Base-by-base conservation (phyloP, 2,797 vertebrate species). In the Threskiornis aethiopicus region DNA sequence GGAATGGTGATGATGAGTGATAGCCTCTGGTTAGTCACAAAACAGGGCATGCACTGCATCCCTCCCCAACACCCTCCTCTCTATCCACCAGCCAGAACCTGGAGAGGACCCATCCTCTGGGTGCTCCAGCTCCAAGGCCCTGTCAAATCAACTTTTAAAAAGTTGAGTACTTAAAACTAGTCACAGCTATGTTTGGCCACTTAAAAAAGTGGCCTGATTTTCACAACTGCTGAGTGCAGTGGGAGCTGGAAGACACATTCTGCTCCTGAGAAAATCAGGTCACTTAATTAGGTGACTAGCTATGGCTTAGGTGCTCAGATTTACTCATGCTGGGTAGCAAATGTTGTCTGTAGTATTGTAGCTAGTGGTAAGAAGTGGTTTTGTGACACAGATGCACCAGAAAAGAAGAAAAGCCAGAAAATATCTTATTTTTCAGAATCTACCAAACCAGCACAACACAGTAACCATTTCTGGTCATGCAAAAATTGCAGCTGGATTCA, bases 231-330 rank as follows among this genome's bases (percentile, higher is more conserved):
- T 95, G 93, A 93, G 89, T 85, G 96, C 78, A 85, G 91, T 55
- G 95, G 87, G 93, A 96, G 83, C 96, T 81, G 72, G 79, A 67
- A 89, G 72, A 47, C 35, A 9, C 7, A 31, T 39, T 73, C 62
- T 61, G 55, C 75, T 84, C 84, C 52, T 39, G 55, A 90, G 77
- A 66, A 96, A 97, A 96, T 14, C 90, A 84, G 96, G 96, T 95
- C 94, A 88, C 47, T 82, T 93, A 97, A 96, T 86, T 67, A 94
- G 90, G 92, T 91, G 89, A 93, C 64, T 44, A 39, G 65, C 41
- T 57, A 49, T 41, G 70, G 76, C 82, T 89, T 16, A 89, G 92
- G 81, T 76, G 78, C 67, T 93, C 71, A 49, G 26, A 42, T 77
- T 42, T 57, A 65, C 88, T 90, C 35, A 5, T 2, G 4, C 47